Percentiles rank a stretch among this genome's conserved stretches.
Conservation (phyloP, 2,888 invertebrate genomes). For the Hypomecis atomaria region DNA sequence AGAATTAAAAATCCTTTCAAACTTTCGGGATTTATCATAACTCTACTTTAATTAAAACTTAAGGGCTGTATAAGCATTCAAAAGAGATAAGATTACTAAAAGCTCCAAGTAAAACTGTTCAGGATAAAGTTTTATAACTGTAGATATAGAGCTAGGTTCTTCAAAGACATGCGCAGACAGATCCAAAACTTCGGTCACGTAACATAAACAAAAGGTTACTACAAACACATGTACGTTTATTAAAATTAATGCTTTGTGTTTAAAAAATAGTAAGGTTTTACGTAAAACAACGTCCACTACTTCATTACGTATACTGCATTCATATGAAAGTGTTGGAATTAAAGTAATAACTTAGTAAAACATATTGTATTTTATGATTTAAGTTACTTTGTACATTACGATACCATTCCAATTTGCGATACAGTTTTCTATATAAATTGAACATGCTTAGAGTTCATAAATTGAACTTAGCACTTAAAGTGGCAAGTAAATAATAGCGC, state of each 20-base stretch:
- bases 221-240: constrained; percentile 19
- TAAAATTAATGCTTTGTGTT: constrained; percentile 2
- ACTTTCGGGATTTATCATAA: constrained; percentile 20
- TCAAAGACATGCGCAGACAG: constrained; percentile 41
- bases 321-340: not conserved
- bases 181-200: constrained; percentile 34
- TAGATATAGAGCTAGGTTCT: constrained; percentile 18
- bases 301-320: not conserved
- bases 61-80: constrained; percentile 17
- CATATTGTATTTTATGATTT: too few species aligned
- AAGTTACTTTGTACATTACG: not conserved
- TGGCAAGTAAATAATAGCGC: constrained; percentile 50
- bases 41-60: constrained; percentile 23
- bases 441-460: constrained; percentile 27
- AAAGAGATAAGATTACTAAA: constrained; percentile 30
- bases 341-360: too few species aligned
- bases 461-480: constrained; percentile 30
- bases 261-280: constrained; percentile 2
- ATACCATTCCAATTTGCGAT: constrained; percentile 5
- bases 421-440: constrained; percentile 6
- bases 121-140: constrained; percentile 11
- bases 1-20: constrained; percentile 18
- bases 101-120: constrained; percentile 18
- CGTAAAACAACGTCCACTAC: not conserved
- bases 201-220: constrained; percentile 37